Evolutionary conservation across 2,797 vertebrate species (phyloP), one percentile per base, ranked within the genome.

Genomic region (Chloroceryle amazona): DNA sequence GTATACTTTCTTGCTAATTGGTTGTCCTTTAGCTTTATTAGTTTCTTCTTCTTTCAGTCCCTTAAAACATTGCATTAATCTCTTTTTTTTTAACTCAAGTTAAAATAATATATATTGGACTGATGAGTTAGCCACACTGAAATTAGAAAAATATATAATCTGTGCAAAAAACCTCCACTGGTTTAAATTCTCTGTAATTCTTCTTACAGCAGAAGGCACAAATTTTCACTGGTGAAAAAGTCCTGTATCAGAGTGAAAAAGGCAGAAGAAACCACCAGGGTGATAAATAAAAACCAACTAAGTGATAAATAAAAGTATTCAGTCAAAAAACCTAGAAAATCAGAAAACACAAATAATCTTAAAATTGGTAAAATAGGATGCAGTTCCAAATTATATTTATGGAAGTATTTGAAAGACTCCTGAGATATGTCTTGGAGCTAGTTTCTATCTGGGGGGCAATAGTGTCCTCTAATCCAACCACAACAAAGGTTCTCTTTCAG

Each of bases 81-180:
- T 19, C 13, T 0, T 21, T 0, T 42, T 42, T 79, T 16, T 81
- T 13, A 74, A 62, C 26, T 87, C 44, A 41, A 4, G 31, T 74
- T 78, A 89, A 41, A 41, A 41, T 41, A 41, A 41, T 12, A 41
- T 63, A 70, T 54, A 42, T 93, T 81, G 39, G 49, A 7, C 88
- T 86, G 68, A 66, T 93, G 42, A 84, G 35, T 85, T 92, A 94
- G 44, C 52, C 90, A 25, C 73, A 55, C 66, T 85, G 60, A 94
- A 94, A 93, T 70, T 86, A 81, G 47, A 71, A 92, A 95, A 90
- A 88, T 41, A 58, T 44, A 13, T 35, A 72, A 63, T 83, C 70
- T 6, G 17, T 58, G 54, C 39, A 62, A 71, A 73, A 75, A 39
- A 78, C 9, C 7, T 84, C 21, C 16, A 44, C 23, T 49, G 6